phyloP scores from a whole-genome alignment of 2,888 invertebrate genomes.

The Orthosia gracilis region DNA sequence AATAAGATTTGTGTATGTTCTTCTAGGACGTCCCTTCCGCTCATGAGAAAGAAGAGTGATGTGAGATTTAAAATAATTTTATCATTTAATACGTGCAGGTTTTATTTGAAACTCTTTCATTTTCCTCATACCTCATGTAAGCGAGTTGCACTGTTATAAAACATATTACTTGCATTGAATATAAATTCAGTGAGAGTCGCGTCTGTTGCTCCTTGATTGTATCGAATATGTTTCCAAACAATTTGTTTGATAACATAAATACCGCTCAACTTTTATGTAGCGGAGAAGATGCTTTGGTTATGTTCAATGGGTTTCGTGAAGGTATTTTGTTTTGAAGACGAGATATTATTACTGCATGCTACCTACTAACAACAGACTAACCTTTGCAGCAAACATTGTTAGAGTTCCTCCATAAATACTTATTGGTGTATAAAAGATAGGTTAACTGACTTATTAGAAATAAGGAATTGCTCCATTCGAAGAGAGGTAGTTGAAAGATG shows the following conservation, averaged over 20 bases:
- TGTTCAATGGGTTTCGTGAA: neutral
- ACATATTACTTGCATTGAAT: constrained; percentile 54
- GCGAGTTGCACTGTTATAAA: constrained; percentile 45
- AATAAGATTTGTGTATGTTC: too few relatives aligned
- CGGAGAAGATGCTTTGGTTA: constrained; percentile 7
- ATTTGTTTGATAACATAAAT: constrained; percentile 27
- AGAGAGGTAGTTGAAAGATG: neutral
- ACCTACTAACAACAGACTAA: too few relatives aligned
- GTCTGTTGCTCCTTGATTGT: constrained; percentile 14
- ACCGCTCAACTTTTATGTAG: constrained; percentile 13
- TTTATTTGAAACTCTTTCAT: neutral
- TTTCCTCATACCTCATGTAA: constrained; percentile 32
- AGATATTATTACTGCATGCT: neutral
- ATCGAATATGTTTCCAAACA: constrained; percentile 35
- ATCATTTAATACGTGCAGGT: too few relatives aligned
- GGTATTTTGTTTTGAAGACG: neutral
- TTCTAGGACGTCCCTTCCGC: too few relatives aligned
- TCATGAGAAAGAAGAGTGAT: too few relatives aligned
- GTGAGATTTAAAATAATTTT: too few relatives aligned
- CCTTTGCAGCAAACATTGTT: neutral
- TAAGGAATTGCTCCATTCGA: too few relatives aligned
- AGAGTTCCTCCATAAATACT: neutral
- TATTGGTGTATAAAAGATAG: neutral
- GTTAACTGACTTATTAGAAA: too few relatives aligned
- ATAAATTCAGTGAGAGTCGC: constrained; percentile 61